Base-by-base conservation (phyloP, 2,113 vertebrate genomes). In the Onychostruthus taczanowskii region DNA sequence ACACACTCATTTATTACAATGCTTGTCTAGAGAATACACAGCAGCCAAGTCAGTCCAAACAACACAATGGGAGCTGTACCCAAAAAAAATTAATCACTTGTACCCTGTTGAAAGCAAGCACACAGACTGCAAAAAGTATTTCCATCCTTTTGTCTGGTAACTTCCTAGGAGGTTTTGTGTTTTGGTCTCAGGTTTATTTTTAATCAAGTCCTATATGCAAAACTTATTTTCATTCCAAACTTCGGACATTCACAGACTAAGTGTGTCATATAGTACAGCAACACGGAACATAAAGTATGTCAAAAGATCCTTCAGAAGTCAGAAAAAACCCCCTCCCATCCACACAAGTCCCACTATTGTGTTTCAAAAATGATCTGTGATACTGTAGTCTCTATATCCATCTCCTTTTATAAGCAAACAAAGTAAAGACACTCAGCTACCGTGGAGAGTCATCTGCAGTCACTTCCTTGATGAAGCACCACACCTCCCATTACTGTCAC, bases 301-400 rank as follows among this genome's bases (percentile, higher is more conserved):
- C 56, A 75, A 30, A 69, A 70, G 13, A 68, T 9, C 22, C 73
- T 83, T 52, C 52, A 80, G 52, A 56, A 37, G 20, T 24, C 6
- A 35, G 16, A 39, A 46, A 46, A 83, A 68, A 35, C 4, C 7
- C 16, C 41, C 3, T 13, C 17, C 15, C 7, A 31, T 8, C 11
- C 13, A 4, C 10, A 13, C 13, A 82, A 31, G 46, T 61, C 17
- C 11, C 0, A 0, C 21, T 56, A 28, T 6, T 35, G 11, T 3
- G 2, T 52, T 77, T 66, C 47, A 66, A 80, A 91, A 73, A 24
- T 2, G 2, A 70, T 67, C 27, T 47, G 18, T 30, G 21, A 28
- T 3, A 31, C 30, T 7, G 13, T 13, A 68, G 70, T 22, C 21
- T 52, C 35, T 55, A 23, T 2, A 59, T 9, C 13, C 2, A 27